These are phyloP conservation scores for Mechanitis mazaeus DNA, from an alignment of 2,888 invertebrate species.

Conservation along the genomic window DNA sequence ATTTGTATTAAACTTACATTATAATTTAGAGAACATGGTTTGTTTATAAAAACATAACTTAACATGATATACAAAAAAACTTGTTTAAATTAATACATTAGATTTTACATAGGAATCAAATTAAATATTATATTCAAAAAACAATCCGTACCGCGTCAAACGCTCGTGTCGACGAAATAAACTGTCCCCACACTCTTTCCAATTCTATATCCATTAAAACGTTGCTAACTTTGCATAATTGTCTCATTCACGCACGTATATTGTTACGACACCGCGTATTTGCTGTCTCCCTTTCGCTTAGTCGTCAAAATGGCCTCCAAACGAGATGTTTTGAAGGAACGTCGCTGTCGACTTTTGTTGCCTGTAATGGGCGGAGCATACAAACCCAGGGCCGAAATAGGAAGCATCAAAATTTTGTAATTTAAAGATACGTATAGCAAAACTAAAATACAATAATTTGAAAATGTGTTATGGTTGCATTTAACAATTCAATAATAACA, in stretches of 20 bases:
- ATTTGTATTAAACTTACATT: no score
- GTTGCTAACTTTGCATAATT: conserved; percentile 73
- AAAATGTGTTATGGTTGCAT: no score
- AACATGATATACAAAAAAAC: no score
- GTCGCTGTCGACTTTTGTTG: conserved; percentile 74
- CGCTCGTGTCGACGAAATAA: conserved; percentile 27
- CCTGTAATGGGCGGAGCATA: conserved; percentile 76
- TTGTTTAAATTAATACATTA: no score
- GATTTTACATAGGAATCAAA: no score
- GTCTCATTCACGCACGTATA: conserved; percentile 70
- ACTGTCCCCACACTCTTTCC: conserved; percentile 45
- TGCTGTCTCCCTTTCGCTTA: conserved; percentile 61
- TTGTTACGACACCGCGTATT: conserved; percentile 44
- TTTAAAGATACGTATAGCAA: background rate
- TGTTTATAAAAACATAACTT: no score
- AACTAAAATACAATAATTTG: no score
- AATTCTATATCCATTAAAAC: conserved; percentile 62
- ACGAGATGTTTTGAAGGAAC: conserved; percentile 77
- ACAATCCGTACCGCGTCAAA: conserved; percentile 9
- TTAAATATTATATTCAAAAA: background rate
- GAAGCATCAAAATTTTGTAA: conserved; percentile 10
- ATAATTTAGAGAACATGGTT: no score
- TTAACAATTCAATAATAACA: no score
- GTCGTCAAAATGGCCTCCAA: conserved; percentile 77
- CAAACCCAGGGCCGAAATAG: conserved; percentile 58